Evolutionary conservation across 2,888 invertebrate species (phyloP), one percentile per base, ranked within the genome.

Genomic region (Pegoplata infirma): DNA sequence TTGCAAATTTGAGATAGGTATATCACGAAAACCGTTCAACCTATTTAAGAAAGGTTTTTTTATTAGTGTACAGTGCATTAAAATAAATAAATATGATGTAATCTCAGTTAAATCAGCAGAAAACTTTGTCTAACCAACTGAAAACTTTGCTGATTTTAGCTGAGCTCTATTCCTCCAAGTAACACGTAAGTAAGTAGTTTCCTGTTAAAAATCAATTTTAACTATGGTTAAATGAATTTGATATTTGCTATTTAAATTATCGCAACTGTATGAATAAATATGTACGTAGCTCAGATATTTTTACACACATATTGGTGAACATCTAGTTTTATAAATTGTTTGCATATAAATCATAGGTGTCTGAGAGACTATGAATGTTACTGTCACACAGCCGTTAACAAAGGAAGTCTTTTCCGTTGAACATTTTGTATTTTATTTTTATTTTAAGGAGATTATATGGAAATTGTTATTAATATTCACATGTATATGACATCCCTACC

Each of bases 381-480:
- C 32, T 49, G 32, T 58, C 47, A 68, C 47, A 68, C 63, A 69
- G 63, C 14, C 53, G 32, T 55, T 19, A 67, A 75, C 61, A 63
- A 64, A 32, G 59, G 32, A 36, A 44, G 25, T 16, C 5, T 32
- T 59, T 32, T 17, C 17, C 4, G 5, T 12, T 19, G n/a, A n/a
- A n/a, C n/a, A n/a, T 53, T 32, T 7, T n/a, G 58, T 49, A 3
- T 23, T 14, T 12, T 21, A 5, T 32, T 28, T 28, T 32, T 6
- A 5, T 47, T 32, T 21, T 40, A 61, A 59, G 32, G 40, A 67
- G 61, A 72, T 72, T 72, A 67, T 63, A 55, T 47, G 53, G 49
- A 67, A 61, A 77, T 67, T 72, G 25, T 73, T 73, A 67, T 77
- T 73, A 63, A 73, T 77, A 63, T 72, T 72, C 67, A 56, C 16